Percentiles rank a stretch among this genome's conserved stretches.
Evolutionary conservation across 1,140 invertebrate species (phyloP).

Genomic region (Psix sp.): DNA sequence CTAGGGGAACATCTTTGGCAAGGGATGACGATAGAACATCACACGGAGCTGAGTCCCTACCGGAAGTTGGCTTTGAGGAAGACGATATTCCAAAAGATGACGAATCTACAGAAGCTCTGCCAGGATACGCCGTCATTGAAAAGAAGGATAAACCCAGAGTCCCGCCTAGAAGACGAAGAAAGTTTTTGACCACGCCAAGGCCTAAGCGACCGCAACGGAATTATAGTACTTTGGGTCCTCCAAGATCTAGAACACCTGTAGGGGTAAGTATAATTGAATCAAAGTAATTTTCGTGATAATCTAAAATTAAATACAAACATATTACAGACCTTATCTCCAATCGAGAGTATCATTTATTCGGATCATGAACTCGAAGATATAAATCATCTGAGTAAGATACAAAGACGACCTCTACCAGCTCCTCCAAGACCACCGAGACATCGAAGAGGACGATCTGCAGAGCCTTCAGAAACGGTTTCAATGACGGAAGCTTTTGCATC

Average conservation of each 20-base stretch:
- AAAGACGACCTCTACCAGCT: slow-evolving; percentile 86
- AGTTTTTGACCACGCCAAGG: slow-evolving; percentile 72
- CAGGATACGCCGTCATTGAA: slow-evolving; percentile 83
- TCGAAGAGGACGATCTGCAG: slow-evolving; percentile 63
- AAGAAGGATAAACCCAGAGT: slow-evolving; percentile 78
- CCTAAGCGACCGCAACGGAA: slow-evolving; percentile 79
- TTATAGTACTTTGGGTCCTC: slow-evolving; percentile 83
- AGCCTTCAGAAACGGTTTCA: slow-evolving; percentile 52
- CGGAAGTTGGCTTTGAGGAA: slow-evolving; percentile 69
- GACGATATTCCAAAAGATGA: slow-evolving; percentile 62
- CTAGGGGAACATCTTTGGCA: slow-evolving; percentile 79
- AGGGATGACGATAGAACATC: slow-evolving; percentile 84
- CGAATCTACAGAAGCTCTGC: slow-evolving; percentile 63
- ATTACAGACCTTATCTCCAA: slow-evolving; percentile 62
- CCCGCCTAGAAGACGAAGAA: slow-evolving; percentile 78
- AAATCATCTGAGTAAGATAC: slow-evolving; percentile 85
- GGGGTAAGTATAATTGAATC: slow-evolving; percentile 15
- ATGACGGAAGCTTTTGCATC: slow-evolving; percentile 83
- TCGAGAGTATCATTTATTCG: slow-evolving; percentile 78
- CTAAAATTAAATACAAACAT: not conserved
- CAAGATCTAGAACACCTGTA: slow-evolving; percentile 72
- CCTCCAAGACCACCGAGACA: slow-evolving; percentile 86
- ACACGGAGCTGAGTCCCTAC: slow-evolving; percentile 82
- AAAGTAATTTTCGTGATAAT: not conserved
- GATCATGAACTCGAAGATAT: slow-evolving; percentile 70